Evolutionary conservation across 2,797 vertebrate genomes (phyloP).

Genomic region (Miichthys miiuy): DNA sequence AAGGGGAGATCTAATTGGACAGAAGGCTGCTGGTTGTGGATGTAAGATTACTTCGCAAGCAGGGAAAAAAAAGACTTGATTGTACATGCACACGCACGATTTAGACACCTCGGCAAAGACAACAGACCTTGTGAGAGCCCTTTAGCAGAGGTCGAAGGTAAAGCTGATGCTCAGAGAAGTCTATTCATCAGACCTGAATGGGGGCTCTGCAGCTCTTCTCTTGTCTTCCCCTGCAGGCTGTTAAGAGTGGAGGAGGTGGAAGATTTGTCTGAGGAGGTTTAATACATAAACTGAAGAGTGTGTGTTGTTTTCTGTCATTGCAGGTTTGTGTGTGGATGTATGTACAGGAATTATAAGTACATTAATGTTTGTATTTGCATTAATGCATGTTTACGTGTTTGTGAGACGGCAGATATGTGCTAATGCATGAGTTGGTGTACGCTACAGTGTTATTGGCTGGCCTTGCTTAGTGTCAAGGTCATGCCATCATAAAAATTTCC

Average conservation of each 20-base stretch:
- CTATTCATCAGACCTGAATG: conserved; percentile 34
- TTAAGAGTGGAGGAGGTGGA: conserved; percentile 24
- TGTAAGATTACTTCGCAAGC: conserved; percentile 46
- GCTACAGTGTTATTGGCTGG: conserved; percentile 15
- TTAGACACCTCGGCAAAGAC: conserved; percentile 31
- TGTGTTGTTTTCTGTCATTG: conserved; percentile 11
- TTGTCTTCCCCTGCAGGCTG: conserved; percentile 15
- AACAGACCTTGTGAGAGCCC: conserved; percentile 26
- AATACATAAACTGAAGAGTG: conserved; percentile 3
- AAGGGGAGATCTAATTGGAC: conserved; percentile 60
- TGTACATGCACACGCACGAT: not conserved
- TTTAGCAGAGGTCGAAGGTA: conserved; percentile 42
- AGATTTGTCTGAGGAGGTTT: conserved; percentile 17
- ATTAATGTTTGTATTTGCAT: conserved; percentile 2
- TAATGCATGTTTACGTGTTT: not conserved
- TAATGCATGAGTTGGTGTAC: conserved; percentile 14
- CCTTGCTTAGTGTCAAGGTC: conserved; percentile 37
- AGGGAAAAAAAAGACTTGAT: conserved; percentile 12
- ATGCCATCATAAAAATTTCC: conserved; percentile 17
- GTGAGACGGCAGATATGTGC: conserved; percentile 10
- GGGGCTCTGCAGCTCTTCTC: conserved; percentile 8
- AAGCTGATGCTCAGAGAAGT: conserved; percentile 28
- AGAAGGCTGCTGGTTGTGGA: conserved; percentile 52
- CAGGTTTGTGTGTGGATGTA: not conserved
- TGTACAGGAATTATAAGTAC: not conserved